Evolutionary conservation across 2,888 invertebrate genomes (phyloP).

Genomic region (Drosophila mulleri): DNA sequence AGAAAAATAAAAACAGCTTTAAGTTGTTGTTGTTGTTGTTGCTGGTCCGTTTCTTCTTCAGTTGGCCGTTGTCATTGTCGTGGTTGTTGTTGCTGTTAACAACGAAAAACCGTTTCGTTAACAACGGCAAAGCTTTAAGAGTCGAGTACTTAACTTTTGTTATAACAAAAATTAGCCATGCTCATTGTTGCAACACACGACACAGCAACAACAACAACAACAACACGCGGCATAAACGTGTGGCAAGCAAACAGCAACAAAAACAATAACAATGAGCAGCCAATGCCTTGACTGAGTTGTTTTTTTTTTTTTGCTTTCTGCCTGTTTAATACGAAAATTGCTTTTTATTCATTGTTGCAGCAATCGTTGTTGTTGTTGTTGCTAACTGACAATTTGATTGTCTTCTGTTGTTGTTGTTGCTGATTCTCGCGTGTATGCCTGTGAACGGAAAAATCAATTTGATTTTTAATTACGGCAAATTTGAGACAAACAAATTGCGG

Average conservation of each 20-base stretch:
- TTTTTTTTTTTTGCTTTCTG: conserved; percentile 46
- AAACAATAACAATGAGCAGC: conserved; percentile 30
- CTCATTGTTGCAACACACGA: conserved; percentile 74
- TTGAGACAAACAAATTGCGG: conserved; percentile 73
- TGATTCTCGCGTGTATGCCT: conserved; percentile 37
- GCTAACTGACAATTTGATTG: conserved; percentile 62
- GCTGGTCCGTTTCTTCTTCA: conserved; percentile 24
- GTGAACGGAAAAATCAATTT: conserved; percentile 70
- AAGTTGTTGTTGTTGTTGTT: background rate
- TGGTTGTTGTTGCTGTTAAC: conserved; percentile 43
- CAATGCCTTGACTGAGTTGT: conserved; percentile 76
- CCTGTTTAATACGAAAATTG: conserved; percentile 65
- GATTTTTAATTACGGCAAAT: conserved; percentile 77
- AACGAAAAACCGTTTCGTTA: conserved; percentile 57
- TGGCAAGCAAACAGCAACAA: conserved; percentile 59
- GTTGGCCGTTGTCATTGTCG: conserved; percentile 36
- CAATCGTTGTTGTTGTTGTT: conserved; percentile 47
- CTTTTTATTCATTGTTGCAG: conserved; percentile 67
- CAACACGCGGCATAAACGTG: conserved; percentile 59
- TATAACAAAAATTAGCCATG: conserved; percentile 77
- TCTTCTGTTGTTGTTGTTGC: conserved; percentile 28
- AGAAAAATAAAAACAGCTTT: conserved; percentile 30
- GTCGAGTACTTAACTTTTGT: conserved; percentile 74
- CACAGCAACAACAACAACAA: conserved; percentile 36
- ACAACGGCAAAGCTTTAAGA: conserved; percentile 66